Evolutionary conservation across 2,797 vertebrate genomes (phyloP).

Genomic region (Catamblyrhynchus diadema): DNA sequence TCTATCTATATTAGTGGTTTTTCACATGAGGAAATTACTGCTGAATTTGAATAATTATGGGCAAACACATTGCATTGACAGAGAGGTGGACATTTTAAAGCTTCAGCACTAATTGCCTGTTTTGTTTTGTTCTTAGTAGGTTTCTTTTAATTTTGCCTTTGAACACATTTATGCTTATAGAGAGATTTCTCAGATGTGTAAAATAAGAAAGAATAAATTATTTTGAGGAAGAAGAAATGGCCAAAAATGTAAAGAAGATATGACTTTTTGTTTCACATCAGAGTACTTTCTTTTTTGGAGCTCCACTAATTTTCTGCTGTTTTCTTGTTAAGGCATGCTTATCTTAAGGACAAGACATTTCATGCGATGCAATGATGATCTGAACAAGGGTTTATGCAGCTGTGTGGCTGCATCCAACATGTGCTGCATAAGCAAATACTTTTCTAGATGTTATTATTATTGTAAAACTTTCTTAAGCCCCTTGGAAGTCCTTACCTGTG

Average conservation of each 20-base stretch:
- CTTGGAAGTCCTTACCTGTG: not conserved
- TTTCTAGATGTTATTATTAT: not conserved
- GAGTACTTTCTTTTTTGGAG: not conserved
- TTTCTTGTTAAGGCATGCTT: not conserved
- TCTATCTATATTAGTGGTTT: not conserved
- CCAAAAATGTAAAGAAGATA: not conserved
- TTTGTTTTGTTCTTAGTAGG: not conserved
- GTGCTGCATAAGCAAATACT: not conserved
- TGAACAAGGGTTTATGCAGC: not conserved
- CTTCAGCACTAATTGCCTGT: not conserved
- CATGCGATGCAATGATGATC: not conserved
- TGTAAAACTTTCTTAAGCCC: not conserved
- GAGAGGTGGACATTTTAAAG: not conserved
- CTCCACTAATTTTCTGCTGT: not conserved
- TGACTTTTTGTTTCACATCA: not conserved
- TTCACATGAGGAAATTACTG: not conserved
- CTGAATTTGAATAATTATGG: not conserved
- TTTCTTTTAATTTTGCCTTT: not conserved
- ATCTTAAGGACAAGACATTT: not conserved
- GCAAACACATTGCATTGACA: not conserved
- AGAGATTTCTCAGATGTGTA: not conserved
- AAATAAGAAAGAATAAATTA: not conserved
- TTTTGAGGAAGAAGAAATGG: not conserved
- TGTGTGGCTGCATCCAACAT: not conserved
- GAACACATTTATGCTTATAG: not conserved